Conservation (phyloP, 2,113 vertebrate species). For the Heptranchias perlo region DNA sequence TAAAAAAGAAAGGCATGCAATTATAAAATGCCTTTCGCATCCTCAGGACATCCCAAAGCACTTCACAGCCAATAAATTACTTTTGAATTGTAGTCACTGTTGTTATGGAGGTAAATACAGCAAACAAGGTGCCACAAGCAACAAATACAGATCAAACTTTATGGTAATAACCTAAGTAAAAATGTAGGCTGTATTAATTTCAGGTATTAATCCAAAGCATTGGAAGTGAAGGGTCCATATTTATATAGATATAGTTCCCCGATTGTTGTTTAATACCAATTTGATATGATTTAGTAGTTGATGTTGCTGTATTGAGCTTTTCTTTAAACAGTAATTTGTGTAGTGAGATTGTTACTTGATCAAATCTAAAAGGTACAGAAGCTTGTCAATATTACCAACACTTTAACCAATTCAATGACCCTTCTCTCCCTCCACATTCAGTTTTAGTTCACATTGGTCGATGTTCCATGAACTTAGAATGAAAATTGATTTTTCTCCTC, state of each 20-base stretch:
- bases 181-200: neutral
- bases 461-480: constrained; percentile 60
- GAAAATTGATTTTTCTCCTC: constrained; percentile 71
- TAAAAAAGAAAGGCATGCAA: neutral
- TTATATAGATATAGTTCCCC: neutral
- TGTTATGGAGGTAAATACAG: neutral
- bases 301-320: neutral
- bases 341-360: constrained; percentile 12
- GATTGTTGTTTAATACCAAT: neutral
- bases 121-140: neutral
- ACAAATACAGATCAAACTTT: neutral
- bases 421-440: neutral
- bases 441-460: constrained; percentile 51
- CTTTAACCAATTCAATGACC: constrained; percentile 8
- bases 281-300: neutral
- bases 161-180: neutral
- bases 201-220: neutral
- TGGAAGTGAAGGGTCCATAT: neutral
- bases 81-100: neutral
- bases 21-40: neutral
- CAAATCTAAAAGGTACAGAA: constrained; percentile 12
- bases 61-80: neutral
- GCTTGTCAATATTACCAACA: constrained; percentile 12
- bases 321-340: constrained; percentile 25
- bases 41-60: neutral